These are phyloP conservation scores for Alligator mississippiensis DNA, from an alignment of 2,113 vertebrate species.

Conservation along the genomic window DNA sequence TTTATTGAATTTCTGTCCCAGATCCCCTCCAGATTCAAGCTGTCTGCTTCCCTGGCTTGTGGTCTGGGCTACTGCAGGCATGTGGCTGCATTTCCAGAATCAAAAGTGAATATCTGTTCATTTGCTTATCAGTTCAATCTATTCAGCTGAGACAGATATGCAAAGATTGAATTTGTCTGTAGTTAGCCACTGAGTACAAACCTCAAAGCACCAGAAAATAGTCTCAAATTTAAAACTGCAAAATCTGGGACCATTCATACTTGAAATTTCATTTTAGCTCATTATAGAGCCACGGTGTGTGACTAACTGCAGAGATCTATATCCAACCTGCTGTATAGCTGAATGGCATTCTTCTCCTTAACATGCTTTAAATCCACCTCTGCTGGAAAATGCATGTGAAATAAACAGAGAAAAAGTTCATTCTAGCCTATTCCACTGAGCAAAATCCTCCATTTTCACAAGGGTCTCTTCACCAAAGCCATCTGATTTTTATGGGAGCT, in stretches of 20 bases:
- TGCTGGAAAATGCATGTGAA: not conserved
- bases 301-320: not conserved
- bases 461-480: not conserved
- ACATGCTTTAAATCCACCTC: not conserved
- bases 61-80: too few species aligned
- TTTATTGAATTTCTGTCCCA: too few species aligned
- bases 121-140: too few species aligned
- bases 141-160: too few species aligned
- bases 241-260: not conserved
- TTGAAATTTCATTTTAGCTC: slow-evolving; percentile 3
- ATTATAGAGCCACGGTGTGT: not conserved
- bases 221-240: not conserved
- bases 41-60: too few species aligned
- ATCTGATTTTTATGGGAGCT: slow-evolving; percentile 48
- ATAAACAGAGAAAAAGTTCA: slow-evolving; percentile 32
- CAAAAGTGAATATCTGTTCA: too few species aligned
- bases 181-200: not conserved
- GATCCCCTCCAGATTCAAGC: too few species aligned
- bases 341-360: not conserved
- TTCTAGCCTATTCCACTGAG: slow-evolving; percentile 28
- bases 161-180: too few species aligned
- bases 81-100: too few species aligned
- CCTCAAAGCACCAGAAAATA: slow-evolving; percentile 11
- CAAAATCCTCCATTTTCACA: slow-evolving; percentile 41
- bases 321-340: not conserved